Conservation (phyloP, 30 jellyfish, hydroid and myxozoan species). For the Turritopsis dohrnii region DNA sequence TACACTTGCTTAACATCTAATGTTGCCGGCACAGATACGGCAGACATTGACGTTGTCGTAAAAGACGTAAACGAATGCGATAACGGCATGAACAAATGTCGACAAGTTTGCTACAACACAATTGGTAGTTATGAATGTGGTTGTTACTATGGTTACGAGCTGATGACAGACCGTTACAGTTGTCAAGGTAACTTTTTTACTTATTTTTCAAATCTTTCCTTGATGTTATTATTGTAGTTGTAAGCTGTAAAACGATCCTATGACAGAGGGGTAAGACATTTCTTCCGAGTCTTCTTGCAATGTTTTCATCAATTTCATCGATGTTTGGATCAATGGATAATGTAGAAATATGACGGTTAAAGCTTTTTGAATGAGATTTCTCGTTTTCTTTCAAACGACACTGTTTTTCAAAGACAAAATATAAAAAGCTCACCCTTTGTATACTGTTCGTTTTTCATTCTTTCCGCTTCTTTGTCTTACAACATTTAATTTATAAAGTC, state of each 20-base stretch:
- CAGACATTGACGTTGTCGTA: constrained; percentile 55
- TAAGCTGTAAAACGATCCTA: neutral
- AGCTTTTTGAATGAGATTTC: no score
- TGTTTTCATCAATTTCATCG: no score
- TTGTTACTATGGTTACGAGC: constrained; percentile 63
- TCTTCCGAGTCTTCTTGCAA: no score
- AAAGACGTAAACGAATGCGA: constrained; percentile 76
- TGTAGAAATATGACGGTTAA: no score
- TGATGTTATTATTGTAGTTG: neutral
- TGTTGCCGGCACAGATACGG: constrained; percentile 82
- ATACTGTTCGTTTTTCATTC: no score
- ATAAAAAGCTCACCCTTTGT: no score
- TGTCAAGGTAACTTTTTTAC: constrained; percentile 53
- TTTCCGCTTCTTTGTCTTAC: no score
- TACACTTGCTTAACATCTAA: constrained; percentile 82
- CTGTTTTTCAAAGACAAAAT: no score
- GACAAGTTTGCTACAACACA: constrained; percentile 75
- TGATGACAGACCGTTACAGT: constrained; percentile 41
- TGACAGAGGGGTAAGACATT: no score
- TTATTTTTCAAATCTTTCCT: neutral
- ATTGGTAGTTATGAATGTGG: constrained; percentile 75
- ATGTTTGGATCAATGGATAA: no score
- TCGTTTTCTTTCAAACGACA: no score
- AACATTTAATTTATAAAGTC: no score
- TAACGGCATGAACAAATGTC: constrained; percentile 36